A percentile compares a stretch with the other conserved stretches of the same genome.
These are phyloP conservation scores for Bradypodion pumilum DNA, from an alignment of 2,797 vertebrate genomes.

Conservation along the genomic window DNA sequence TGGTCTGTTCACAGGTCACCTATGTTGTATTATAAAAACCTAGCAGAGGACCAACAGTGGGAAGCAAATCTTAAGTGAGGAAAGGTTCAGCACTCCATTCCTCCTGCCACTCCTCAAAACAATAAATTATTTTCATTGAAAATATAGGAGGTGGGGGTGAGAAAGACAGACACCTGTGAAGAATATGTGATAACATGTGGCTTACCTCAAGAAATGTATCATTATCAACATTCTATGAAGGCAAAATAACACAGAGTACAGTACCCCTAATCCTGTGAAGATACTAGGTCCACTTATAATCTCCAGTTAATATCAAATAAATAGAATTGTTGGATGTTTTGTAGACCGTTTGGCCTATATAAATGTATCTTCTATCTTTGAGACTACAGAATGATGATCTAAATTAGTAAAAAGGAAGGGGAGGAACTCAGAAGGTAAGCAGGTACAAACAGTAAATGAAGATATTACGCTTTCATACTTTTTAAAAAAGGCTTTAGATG, in stretches of 20 bases:
- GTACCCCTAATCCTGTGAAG: too few relatives aligned
- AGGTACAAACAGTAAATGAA: slow-evolving; percentile 20
- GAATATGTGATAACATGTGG: neutral
- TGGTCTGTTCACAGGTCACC: too few relatives aligned
- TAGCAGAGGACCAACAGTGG: neutral
- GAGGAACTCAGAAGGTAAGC: slow-evolving; percentile 34
- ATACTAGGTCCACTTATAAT: neutral
- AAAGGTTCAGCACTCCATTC: neutral
- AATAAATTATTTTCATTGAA: neutral
- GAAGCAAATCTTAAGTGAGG: neutral
- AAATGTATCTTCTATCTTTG: too few relatives aligned
- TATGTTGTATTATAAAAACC: too few relatives aligned
- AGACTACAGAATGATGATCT: neutral
- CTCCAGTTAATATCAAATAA: neutral
- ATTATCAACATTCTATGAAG: neutral
- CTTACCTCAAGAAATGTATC: neutral
- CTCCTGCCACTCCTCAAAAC: neutral
- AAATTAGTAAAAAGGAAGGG: slow-evolving; percentile 33
- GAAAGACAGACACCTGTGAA: neutral
- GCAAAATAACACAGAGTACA: neutral
- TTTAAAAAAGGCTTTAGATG: slow-evolving; percentile 31
- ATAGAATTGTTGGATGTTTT: slow-evolving; percentile 10
- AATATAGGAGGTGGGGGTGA: neutral
- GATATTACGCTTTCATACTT: slow-evolving; percentile 18
- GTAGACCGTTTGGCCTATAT: fast-evolving